Percentiles rank a stretch among this genome's conserved stretches.
These are phyloP conservation scores for Asobara japonica DNA, from an alignment of 1,140 invertebrate species.

Conservation along the genomic window DNA sequence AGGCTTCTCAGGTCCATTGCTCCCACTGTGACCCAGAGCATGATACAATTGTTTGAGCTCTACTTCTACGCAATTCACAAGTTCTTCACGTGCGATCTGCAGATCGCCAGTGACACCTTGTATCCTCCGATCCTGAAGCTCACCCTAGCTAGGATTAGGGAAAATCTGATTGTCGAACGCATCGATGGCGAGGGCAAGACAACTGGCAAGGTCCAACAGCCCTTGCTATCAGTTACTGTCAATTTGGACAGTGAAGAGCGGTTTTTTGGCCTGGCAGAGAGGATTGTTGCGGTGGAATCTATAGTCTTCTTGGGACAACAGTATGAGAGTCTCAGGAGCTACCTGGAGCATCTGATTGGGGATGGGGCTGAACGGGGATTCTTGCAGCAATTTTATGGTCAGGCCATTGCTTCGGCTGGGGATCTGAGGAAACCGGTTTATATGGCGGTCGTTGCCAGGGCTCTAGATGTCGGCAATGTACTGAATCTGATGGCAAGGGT, in stretches of 20 bases:
- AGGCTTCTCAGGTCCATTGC: conserved; percentile 90
- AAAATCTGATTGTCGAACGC: conserved; percentile 70
- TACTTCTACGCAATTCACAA: conserved; percentile 91
- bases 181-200: conserved; percentile 52
- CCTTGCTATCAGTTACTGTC: conserved; percentile 76
- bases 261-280: conserved; percentile 83
- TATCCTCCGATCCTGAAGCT: conserved; percentile 77
- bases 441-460: conserved; percentile 80
- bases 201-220: conserved; percentile 63
- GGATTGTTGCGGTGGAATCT: conserved; percentile 92
- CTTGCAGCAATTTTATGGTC: conserved; percentile 78
- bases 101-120: conserved; percentile 68
- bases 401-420: conserved; percentile 75
- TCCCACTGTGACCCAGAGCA: conserved; percentile 87
- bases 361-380: conserved; percentile 54
- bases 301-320: conserved; percentile 89
- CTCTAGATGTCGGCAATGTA: conserved; percentile 83
- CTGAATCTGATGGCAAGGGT: conserved; percentile 89
- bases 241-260: conserved; percentile 77
- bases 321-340: conserved; percentile 82
- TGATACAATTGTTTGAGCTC: conserved; percentile 95
- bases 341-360: conserved; percentile 80
- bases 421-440: conserved; percentile 88
- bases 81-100: conserved; percentile 85
- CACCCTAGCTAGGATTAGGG: conserved; percentile 80